Conservation (phyloP, 2,888 invertebrate genomes). For the Euspilapteryx auroguttella region DNA sequence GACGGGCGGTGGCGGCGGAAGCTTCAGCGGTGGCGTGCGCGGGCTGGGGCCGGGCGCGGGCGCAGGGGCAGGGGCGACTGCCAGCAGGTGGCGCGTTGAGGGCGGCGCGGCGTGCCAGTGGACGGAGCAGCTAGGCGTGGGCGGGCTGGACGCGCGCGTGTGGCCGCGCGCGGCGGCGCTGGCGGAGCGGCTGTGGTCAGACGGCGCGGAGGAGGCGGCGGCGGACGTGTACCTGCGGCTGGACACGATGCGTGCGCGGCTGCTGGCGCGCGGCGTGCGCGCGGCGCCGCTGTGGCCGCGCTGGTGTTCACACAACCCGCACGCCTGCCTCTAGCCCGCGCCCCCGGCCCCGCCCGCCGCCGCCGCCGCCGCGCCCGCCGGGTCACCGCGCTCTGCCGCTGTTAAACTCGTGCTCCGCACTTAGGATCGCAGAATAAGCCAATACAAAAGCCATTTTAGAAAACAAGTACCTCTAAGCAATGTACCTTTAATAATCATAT, state of each 20-base stretch:
- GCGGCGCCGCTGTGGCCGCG: slow-evolving; percentile 76
- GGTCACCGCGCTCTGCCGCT: too few species aligned
- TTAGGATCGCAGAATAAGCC: too few species aligned
- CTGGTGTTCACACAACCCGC: slow-evolving; percentile 77
- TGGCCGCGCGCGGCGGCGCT: slow-evolving; percentile 84
- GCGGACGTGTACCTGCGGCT: slow-evolving; percentile 70
- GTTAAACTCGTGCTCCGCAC: too few species aligned
- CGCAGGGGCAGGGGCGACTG: slow-evolving; percentile 28
- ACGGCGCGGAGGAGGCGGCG: slow-evolving; percentile 48
- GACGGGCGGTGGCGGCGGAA: too few species aligned
- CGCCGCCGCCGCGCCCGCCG: neutral
- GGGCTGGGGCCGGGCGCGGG: slow-evolving; percentile 37
- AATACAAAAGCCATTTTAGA: too few species aligned
- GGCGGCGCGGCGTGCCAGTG: slow-evolving; percentile 85
- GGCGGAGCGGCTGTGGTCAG: slow-evolving; percentile 78
- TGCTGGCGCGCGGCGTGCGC: slow-evolving; percentile 63
- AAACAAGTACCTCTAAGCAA: too few species aligned
- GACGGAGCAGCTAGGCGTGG: slow-evolving; percentile 80
- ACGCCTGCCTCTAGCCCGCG: slow-evolving; percentile 63
- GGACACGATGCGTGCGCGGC: slow-evolving; percentile 66
- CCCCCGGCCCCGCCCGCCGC: slow-evolving; percentile 1
- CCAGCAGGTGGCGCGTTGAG: slow-evolving; percentile 51
- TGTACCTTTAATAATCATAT: too few species aligned
- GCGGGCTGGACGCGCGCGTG: slow-evolving; percentile 74
- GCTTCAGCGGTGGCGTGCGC: too few species aligned